phyloP scores from a whole-genome alignment of 1,140 invertebrate genomes.

The Orius insidiosus region DNA sequence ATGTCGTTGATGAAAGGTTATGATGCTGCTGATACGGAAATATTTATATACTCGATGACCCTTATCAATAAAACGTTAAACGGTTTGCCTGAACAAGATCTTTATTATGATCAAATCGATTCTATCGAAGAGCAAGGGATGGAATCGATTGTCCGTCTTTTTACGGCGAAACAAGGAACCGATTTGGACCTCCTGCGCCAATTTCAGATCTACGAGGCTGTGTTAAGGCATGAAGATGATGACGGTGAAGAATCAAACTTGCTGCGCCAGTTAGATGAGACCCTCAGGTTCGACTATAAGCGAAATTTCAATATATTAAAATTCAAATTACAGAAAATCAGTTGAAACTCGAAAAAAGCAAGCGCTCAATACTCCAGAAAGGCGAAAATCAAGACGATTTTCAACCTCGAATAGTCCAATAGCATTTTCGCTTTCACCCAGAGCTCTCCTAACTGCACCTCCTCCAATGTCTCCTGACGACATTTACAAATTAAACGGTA shows the following conservation, averaged over 20 bases:
- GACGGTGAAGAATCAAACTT: constrained; percentile 47
- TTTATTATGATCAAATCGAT: constrained; percentile 96
- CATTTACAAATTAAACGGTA: not conserved
- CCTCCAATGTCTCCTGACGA: not conserved
- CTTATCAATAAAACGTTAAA: constrained; percentile 93
- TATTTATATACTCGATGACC: constrained; percentile 90
- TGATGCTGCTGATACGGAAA: constrained; percentile 85
- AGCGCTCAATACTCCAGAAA: constrained; percentile 38
- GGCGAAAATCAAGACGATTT: constrained; percentile 56
- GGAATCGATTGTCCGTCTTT: constrained; percentile 61
- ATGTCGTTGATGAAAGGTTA: constrained; percentile 87
- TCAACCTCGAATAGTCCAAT: constrained; percentile 45
- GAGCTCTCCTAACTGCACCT: constrained; percentile 7
- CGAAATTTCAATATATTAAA: too few species aligned
- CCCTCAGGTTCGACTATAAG: constrained; percentile 35
- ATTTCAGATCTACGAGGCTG: constrained; percentile 89
- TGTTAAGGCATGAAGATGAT: constrained; percentile 75
- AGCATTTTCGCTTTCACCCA: constrained; percentile 13
- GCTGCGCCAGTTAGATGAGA: constrained; percentile 59
- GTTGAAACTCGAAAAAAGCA: constrained; percentile 35
- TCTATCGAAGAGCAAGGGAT: constrained; percentile 91
- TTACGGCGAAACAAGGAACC: constrained; percentile 84
- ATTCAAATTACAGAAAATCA: not conserved
- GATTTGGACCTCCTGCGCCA: constrained; percentile 85
- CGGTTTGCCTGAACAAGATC: constrained; percentile 90